Evolutionary conservation across 2,113 vertebrate genomes (phyloP), one percentile per base, ranked within the genome.

Genomic region (Acinonyx jubatus): DNA sequence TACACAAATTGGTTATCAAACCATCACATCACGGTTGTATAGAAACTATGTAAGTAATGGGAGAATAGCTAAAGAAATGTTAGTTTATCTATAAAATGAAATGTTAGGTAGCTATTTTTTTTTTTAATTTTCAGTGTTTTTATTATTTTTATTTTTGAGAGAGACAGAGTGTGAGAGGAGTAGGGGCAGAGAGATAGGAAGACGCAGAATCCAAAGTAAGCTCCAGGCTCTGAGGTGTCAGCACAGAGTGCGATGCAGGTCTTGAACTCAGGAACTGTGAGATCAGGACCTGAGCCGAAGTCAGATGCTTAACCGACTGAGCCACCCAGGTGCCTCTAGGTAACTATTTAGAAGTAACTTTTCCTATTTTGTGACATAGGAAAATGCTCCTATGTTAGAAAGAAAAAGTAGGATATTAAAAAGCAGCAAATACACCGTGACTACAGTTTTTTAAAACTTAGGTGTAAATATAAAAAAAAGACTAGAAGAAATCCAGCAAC

Each of bases 331-430:
- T 23, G 57, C 57, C 21, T 21, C 21, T 71, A 89, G 41, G 71
- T 50, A 89, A 27, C 27, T 91, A 78, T 78, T 96, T 95, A 92
- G 83, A 91, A 96, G 21, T 76, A 69, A 92, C 29, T 68, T 87
- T 91, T 89, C 90, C 14, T 84, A 66, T 19, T 88, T 68, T 89
- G 41, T 78, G 29, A 71, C 33, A 89, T 19, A 66, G 48, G 79
- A 93, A 96, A 97, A 86, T 94, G 48, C 33, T 95, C 33, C 65
- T 29, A 71, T 41, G 33, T 73, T 79, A 94, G 92, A 68, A 74
- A 12, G 23, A 73, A 82, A 97, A 78, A 23, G 16, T 13, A 84
- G 66, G 69, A 36, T 73, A 92, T 92, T 92, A 71, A 91, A 95
- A 91, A 68, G 14, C 41, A 95, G 23, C 45, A 92, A 94, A 79